phyloP scores from a whole-genome alignment of 2,888 invertebrate species.

The Hoplodrina blanda region DNA sequence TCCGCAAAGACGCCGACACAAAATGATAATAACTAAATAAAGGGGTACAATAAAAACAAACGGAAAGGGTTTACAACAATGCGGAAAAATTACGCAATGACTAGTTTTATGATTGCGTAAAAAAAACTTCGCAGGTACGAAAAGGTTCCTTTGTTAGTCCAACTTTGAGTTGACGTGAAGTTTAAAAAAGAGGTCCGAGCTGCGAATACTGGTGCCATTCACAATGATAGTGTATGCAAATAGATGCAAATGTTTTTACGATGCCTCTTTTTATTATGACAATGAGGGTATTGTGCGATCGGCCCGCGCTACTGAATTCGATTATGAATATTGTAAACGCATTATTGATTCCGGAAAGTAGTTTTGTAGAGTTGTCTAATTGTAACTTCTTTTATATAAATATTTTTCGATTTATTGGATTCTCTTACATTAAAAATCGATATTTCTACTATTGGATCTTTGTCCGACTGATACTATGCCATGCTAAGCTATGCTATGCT shows the following conservation, averaged over 20 bases:
- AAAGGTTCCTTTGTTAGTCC: conserved; percentile 74
- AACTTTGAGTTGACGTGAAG: conserved; percentile 63
- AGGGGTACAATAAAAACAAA: conserved; percentile 88
- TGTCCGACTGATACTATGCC: neutral
- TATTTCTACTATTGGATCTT: neutral
- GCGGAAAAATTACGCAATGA: conserved; percentile 89
- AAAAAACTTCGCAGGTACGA: conserved; percentile 88
- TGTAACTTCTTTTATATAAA: neutral
- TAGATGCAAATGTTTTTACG: conserved; percentile 83
- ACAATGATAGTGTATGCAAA: conserved; percentile 85
- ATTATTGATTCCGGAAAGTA: conserved; percentile 67
- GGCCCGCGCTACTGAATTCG: conserved; percentile 78
- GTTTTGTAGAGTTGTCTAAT: conserved; percentile 11
- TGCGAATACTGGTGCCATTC: conserved; percentile 80
- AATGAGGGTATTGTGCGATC: conserved; percentile 73
- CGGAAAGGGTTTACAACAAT: conserved; percentile 89
- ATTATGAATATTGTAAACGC: conserved; percentile 79
- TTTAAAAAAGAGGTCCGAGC: conserved; percentile 61
- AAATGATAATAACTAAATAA: conserved; percentile 75
- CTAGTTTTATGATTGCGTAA: conserved; percentile 80
- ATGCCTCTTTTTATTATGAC: conserved; percentile 71
- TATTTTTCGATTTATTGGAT: neutral
- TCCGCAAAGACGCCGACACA: conserved; percentile 86
- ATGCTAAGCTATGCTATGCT: neutral
- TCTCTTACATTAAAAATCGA: neutral